Conservation (phyloP, 2,888 invertebrate genomes). For the Microplitis manilae region DNA sequence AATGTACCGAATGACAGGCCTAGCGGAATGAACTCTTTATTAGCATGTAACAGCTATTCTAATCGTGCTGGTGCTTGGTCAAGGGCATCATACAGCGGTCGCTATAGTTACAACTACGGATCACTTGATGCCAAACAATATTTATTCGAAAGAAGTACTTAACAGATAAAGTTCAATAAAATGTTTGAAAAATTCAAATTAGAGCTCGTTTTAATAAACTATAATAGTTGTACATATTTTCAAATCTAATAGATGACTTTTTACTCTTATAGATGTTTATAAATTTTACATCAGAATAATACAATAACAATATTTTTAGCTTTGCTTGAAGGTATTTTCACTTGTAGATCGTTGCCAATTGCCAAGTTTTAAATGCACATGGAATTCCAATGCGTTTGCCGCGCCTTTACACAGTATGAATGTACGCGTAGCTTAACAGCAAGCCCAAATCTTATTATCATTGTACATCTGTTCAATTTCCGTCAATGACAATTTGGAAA, state of each 20-base stretch:
- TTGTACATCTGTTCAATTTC: neutral
- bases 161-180: conserved; percentile 45
- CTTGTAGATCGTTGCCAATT: conserved; percentile 9
- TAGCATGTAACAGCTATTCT: conserved; percentile 84
- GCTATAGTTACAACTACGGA: conserved; percentile 75
- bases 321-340: neutral
- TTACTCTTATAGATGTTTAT: neutral
- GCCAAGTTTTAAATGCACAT: conserved; percentile 18
- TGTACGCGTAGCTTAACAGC: conserved; percentile 28
- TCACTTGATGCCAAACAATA: conserved; percentile 70
- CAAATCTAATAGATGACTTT: neutral
- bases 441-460: conserved; percentile 13
- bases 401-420: conserved; percentile 40
- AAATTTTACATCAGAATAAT: neutral
- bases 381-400: conserved; percentile 46
- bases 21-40: conserved; percentile 81
- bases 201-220: neutral
- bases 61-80: conserved; percentile 77
- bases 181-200: too few species aligned
- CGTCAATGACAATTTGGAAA: conserved; percentile 2
- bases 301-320: neutral
- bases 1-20: conserved; percentile 78
- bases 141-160: conserved; percentile 66
- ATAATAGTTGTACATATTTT: conserved; percentile 17
- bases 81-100: conserved; percentile 72